Base-by-base conservation (phyloP, 2,797 vertebrate species). In the Graptemys geographica region DNA sequence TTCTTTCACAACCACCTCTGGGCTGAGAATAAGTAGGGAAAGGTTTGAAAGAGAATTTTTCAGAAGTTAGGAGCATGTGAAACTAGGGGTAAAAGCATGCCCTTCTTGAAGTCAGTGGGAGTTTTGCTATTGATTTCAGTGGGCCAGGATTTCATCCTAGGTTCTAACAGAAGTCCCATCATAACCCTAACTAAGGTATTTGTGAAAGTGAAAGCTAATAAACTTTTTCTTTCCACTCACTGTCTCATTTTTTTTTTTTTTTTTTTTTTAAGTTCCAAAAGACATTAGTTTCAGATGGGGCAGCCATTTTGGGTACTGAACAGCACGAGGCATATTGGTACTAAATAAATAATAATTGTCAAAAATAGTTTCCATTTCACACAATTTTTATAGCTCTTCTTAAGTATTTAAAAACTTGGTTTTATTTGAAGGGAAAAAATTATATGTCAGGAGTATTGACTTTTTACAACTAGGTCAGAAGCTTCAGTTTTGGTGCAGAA, bases 401-500 rank as follows among this genome's bases (percentile, higher is more conserved):
- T 74, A 51, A 69, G 27, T 21, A 79, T 81, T 92, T 90, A 76
- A 91, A 91, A 92, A 19, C 2, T 31, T 47, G 47, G 44, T 23
- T n/a, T 23, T 57, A 59, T 28, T 47, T 44, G 21, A 79, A 82
- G 80, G 27, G 59, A 2, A 76, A 88, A 76, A 76, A 87, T 23
- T 76, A 0, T 83, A 0, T 79, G 13, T 53, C 21, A 52, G 13
- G 41, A 23, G 41, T 62, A n/a, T 37, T 83, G 23, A 15, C 56
- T 90, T 92, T 81, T 65, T 31, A 59, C 52, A 89, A 47, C 11
- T 47, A 83, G 2, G 83, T 89, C 2, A 3, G 57, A 81, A 79
- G n/a, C 80, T 85, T 94, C 84, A 59, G 33, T 85, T 78, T 78
- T 87, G 41, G 28, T 93, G 92, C n/a, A 21, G 62, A 56, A 93